phyloP scores from a whole-genome alignment of 2,113 vertebrate genomes.

The Labeo catla region DNA sequence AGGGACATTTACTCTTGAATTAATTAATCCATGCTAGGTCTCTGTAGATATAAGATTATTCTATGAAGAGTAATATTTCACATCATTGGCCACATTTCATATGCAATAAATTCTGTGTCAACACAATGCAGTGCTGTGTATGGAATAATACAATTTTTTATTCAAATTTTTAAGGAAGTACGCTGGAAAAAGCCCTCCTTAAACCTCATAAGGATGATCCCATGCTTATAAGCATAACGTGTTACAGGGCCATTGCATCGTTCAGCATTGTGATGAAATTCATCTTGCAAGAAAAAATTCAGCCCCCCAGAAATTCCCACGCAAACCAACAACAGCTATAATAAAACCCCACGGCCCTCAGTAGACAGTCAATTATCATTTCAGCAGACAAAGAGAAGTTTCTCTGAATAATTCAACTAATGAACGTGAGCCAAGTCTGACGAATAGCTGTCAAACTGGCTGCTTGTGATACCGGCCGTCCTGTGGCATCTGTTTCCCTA shows the following conservation, averaged over 20 bases:
- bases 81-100: constrained; percentile 26
- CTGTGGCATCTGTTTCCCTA: constrained; percentile 34
- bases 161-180: not conserved
- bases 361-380: constrained; percentile 43
- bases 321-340: constrained; percentile 10
- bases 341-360: constrained; percentile 22
- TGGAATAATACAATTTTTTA: not conserved
- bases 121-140: not conserved
- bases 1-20: constrained; percentile 78
- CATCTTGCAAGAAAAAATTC: not conserved
- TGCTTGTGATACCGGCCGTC: constrained; percentile 37
- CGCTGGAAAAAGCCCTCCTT: not conserved
- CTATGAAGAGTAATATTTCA: constrained; percentile 60
- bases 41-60: constrained; percentile 57
- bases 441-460: constrained; percentile 57
- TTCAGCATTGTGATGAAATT: constrained; percentile 17
- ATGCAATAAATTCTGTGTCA: constrained; percentile 45
- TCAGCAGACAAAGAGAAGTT: constrained; percentile 37
- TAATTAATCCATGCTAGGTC: constrained; percentile 75
- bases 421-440: constrained; percentile 59
- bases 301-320: constrained; percentile 23
- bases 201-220: not conserved
- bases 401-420: constrained; percentile 59
- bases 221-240: constrained; percentile 1
- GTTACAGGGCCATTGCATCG: constrained; percentile 31